Conservation (phyloP, 2,888 invertebrate genomes). For the Stenurella melanura region DNA sequence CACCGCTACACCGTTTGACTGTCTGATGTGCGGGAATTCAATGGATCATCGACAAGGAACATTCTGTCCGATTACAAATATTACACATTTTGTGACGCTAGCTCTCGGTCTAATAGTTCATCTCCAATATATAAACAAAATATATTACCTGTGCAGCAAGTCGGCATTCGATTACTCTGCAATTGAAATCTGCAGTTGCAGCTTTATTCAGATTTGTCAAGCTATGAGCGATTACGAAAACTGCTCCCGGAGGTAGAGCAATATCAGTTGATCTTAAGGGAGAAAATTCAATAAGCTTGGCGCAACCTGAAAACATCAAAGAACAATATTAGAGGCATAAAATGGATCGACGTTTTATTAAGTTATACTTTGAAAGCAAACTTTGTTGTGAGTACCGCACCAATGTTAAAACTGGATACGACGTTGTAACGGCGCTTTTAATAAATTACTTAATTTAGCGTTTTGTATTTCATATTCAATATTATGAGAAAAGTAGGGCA, state of each 20-base stretch:
- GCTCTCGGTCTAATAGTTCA: too few species aligned
- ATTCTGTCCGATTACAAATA: too few species aligned
- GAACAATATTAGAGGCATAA: background rate
- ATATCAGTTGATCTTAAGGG: conserved; percentile 88
- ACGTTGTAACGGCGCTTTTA: background rate
- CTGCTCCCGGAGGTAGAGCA: conserved; percentile 86
- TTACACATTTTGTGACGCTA: too few species aligned
- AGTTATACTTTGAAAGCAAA: background rate
- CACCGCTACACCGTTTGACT: too few species aligned
- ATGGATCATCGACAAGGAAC: too few species aligned
- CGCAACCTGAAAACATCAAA: conserved; percentile 77
- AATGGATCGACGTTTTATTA: background rate
- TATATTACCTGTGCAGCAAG: conserved; percentile 88
- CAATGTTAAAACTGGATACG: background rate
- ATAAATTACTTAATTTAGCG: background rate
- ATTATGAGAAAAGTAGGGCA: background rate
- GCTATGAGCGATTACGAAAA: conserved; percentile 96
- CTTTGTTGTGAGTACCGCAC: background rate
- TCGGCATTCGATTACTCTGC: conserved; percentile 95
- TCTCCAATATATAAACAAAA: too few species aligned
- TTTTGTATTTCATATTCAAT: background rate
- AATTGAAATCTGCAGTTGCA: conserved; percentile 92
- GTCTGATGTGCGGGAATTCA: too few species aligned
- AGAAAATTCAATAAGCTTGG: conserved; percentile 95
- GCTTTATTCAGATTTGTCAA: conserved; percentile 94